Evolutionary conservation across 1,140 invertebrate genomes (phyloP).

Genomic region (Drosophila takahashii): DNA sequence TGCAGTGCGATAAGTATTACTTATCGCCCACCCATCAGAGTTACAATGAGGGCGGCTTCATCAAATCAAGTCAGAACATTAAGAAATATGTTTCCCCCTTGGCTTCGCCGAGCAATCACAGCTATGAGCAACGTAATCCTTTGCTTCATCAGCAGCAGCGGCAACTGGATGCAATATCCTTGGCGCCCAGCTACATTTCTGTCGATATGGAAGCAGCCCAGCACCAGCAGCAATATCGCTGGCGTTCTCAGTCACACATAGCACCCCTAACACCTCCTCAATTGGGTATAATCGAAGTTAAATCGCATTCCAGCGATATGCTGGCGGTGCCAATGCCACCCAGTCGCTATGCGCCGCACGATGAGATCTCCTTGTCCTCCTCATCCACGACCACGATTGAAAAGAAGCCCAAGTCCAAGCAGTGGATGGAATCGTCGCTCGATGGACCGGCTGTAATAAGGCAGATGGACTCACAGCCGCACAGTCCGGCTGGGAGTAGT

Average conservation of each 20-base stretch:
- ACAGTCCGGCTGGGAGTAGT: constrained; percentile 54
- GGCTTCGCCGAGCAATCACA: constrained; percentile 63
- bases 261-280: constrained; percentile 64
- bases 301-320: constrained; percentile 80
- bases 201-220: constrained; percentile 66
- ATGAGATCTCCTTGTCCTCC: constrained; percentile 77
- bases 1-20: constrained; percentile 83
- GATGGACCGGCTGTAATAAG: constrained; percentile 85
- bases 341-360: constrained; percentile 58
- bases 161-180: constrained; percentile 73
- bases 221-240: constrained; percentile 64
- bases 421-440: constrained; percentile 85
- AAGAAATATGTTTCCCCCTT: constrained; percentile 79
- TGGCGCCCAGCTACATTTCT: constrained; percentile 76
- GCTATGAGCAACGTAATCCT: constrained; percentile 58
- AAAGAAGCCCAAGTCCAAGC: constrained; percentile 84
- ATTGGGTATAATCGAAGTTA: constrained; percentile 45
- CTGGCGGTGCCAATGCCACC: constrained; percentile 55
- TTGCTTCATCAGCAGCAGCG: constrained; percentile 61
- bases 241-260: constrained; percentile 78
- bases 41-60: constrained; percentile 79
- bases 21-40: constrained; percentile 79
- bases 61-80: constrained; percentile 82
- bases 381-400: constrained; percentile 64
- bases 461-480: constrained; percentile 57